Conservation (phyloP, 1,140 invertebrate genomes). For the Pogonomyrmex barbatus region DNA sequence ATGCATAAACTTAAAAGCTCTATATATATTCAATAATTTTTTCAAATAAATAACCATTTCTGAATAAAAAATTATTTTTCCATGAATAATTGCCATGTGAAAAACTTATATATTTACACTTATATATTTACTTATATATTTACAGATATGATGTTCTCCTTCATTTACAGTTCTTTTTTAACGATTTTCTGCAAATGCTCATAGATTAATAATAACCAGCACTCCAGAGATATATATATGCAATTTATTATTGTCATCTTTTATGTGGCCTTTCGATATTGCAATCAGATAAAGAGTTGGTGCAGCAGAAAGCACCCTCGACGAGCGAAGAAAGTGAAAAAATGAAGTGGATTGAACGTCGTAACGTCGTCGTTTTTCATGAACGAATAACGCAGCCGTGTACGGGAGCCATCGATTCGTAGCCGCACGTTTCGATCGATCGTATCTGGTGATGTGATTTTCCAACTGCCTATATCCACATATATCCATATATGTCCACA, state of each 20-base stretch:
- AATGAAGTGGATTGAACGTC: constrained; percentile 54
- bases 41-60: constrained; percentile 35
- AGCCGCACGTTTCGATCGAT: constrained; percentile 38
- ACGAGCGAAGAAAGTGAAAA: constrained; percentile 54
- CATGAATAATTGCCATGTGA: constrained; percentile 19
- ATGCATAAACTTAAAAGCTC: neutral
- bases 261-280: constrained; percentile 30
- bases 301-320: constrained; percentile 29
- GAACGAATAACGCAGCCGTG: constrained; percentile 34
- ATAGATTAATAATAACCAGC: constrained; percentile 39
- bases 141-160: neutral
- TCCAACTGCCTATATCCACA: neutral
- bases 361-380: constrained; percentile 54
- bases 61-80: constrained; percentile 34
- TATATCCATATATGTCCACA: neutral
- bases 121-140: too few relatives aligned
- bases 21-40: neutral
- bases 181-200: neutral
- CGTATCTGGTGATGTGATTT: constrained; percentile 41
- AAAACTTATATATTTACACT: neutral
- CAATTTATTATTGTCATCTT: constrained; percentile 39
- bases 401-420: constrained; percentile 39
- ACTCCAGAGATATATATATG: neutral
- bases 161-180: neutral
- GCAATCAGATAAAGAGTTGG: constrained; percentile 52